Conservation (phyloP, 2,888 invertebrate genomes). For the Apotomis capreana region DNA sequence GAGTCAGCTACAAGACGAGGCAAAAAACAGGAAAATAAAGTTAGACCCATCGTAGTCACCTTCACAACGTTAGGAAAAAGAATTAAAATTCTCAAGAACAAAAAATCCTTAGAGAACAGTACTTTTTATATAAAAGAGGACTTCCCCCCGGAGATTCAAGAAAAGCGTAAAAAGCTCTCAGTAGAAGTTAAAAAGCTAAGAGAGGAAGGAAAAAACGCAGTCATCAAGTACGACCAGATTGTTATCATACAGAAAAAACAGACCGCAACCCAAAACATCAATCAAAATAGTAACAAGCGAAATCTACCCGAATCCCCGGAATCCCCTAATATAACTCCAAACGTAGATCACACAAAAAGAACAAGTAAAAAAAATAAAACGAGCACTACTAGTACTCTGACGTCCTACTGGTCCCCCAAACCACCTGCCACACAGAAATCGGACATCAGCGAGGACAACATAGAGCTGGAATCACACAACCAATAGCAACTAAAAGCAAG, state of each 20-base stretch:
- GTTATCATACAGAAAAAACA: neutral
- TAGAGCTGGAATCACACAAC: neutral
- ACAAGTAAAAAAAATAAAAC: slow-evolving; percentile 4
- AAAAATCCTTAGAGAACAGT: neutral
- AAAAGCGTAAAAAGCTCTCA: neutral
- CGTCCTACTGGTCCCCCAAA: neutral
- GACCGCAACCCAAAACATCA: neutral
- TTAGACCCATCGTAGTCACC: neutral
- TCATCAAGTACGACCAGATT: slow-evolving; percentile 1
- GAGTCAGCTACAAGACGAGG: neutral
- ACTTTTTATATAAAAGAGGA: neutral
- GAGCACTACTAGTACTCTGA: neutral
- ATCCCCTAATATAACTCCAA: neutral
- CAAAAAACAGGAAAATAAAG: neutral
- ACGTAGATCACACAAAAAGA: neutral
- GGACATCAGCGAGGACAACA: neutral
- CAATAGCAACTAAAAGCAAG: neutral
- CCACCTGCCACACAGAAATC: neutral
- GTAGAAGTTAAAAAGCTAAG: slow-evolving; percentile 3
- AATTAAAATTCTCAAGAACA: neutral
- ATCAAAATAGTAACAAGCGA: neutral
- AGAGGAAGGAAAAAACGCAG: neutral
- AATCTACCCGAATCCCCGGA: neutral
- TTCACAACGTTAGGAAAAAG: neutral
- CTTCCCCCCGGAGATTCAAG: too few relatives aligned